Percentiles rank a stretch among this genome's conserved stretches.
These are phyloP conservation scores for Taenaris catops DNA, from an alignment of 2,888 invertebrate species.

Conservation along the genomic window DNA sequence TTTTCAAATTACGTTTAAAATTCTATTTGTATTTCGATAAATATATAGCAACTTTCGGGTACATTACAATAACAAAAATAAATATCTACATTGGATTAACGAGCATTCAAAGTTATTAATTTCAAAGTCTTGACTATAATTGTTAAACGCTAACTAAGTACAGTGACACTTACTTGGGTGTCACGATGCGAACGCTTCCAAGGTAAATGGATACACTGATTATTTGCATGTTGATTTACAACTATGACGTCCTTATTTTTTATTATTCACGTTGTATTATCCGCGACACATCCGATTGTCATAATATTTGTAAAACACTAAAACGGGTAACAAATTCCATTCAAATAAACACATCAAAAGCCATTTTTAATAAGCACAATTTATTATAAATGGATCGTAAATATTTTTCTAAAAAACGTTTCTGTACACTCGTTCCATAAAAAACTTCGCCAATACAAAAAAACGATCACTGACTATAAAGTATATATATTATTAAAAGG, in stretches of 20 bases:
- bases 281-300: constrained; percentile 24
- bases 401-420: constrained; percentile 36
- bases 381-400: constrained; percentile 23
- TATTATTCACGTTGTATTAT: constrained; percentile 38
- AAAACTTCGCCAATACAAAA: constrained; percentile 35
- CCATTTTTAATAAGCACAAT: constrained; percentile 38
- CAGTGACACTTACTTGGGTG: constrained; percentile 52
- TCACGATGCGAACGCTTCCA: constrained; percentile 16
- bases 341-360: constrained; percentile 57
- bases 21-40: constrained; percentile 53
- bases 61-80: constrained; percentile 78
- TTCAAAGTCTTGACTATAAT: constrained; percentile 63
- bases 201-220: constrained; percentile 14
- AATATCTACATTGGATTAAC: constrained; percentile 78
- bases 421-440: constrained; percentile 39
- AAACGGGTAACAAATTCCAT: constrained; percentile 47
- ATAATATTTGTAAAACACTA: constrained; percentile 42
- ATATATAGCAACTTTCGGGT: constrained; percentile 68
- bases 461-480: constrained; percentile 24
- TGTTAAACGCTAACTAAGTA: constrained; percentile 72
- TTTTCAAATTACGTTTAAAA: constrained; percentile 39
- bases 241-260: constrained; percentile 32
- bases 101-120: constrained; percentile 65
- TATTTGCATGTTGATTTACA: constrained; percentile 26
- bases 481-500: constrained; percentile 7